phyloP scores from a whole-genome alignment of 2,797 vertebrate genomes.

The Zonotrichia albicollis region DNA sequence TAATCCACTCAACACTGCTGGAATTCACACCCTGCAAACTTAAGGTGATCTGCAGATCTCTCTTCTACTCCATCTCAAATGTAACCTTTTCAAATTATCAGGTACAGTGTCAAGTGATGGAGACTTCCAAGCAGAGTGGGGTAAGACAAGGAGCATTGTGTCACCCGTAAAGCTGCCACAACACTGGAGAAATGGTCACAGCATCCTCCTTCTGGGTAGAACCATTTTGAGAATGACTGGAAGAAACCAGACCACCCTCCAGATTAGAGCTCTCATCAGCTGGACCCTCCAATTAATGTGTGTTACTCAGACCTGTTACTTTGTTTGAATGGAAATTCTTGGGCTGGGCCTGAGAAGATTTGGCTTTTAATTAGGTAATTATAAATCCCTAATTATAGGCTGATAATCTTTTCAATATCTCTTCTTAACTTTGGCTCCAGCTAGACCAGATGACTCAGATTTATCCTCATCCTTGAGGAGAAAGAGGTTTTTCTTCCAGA shows the following conservation, averaged over 20 bases:
- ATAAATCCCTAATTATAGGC: slow-evolving; percentile 82
- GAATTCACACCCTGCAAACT: slow-evolving; percentile 67
- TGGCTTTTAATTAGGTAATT: slow-evolving; percentile 85
- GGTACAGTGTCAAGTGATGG: not conserved
- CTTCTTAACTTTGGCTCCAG: slow-evolving; percentile 74
- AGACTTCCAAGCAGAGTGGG: not conserved
- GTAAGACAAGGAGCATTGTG: slow-evolving; percentile 2
- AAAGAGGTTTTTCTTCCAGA: slow-evolving; percentile 54
- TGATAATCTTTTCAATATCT: slow-evolving; percentile 80
- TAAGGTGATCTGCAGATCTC: slow-evolving; percentile 28
- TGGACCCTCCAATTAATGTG: slow-evolving; percentile 37
- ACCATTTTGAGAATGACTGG: slow-evolving; percentile 68
- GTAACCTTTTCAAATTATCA: not conserved
- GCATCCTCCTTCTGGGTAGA: slow-evolving; percentile 32
- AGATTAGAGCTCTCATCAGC: slow-evolving; percentile 61
- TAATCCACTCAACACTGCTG: slow-evolving; percentile 79
- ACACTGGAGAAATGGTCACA: not conserved
- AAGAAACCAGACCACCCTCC: slow-evolving; percentile 72
- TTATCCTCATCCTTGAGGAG: slow-evolving; percentile 43
- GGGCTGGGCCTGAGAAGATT: slow-evolving; percentile 69
- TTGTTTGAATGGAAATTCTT: slow-evolving; percentile 60
- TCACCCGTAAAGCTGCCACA: not conserved
- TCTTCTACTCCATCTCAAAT: slow-evolving; percentile 39
- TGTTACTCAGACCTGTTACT: not conserved
- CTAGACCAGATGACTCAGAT: slow-evolving; percentile 63